phyloP scores from a whole-genome alignment of 2,113 vertebrate species.

The Alexandromys fortis region DNA sequence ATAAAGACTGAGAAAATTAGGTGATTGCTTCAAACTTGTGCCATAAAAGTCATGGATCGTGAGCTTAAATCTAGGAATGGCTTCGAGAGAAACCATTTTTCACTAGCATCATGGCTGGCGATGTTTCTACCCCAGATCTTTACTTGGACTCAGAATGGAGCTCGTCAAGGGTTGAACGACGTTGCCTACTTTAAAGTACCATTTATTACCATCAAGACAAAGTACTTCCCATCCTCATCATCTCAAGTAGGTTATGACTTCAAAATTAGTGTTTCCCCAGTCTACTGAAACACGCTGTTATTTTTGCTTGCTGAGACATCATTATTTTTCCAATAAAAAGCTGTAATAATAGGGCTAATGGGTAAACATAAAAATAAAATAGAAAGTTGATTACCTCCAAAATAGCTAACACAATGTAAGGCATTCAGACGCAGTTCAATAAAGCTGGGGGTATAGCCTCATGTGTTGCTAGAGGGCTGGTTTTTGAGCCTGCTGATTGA shows the following conservation, averaged over 20 bases:
- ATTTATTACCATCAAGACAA: slow-evolving; percentile 21
- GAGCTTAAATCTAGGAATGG: neutral
- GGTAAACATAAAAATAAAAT: neutral
- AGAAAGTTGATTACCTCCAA: neutral
- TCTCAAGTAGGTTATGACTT: neutral
- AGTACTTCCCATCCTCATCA: neutral
- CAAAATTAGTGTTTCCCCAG: neutral
- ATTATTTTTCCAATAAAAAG: neutral
- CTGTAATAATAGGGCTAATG: neutral
- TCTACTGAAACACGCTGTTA: neutral
- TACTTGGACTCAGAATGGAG: neutral
- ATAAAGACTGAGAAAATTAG: neutral
- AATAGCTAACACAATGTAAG: slow-evolving; percentile 15
- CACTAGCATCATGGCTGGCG: neutral
- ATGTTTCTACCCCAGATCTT: neutral
- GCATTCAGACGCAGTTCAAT: neutral
- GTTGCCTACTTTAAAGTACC: neutral
- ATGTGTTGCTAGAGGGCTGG: neutral
- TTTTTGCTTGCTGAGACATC: slow-evolving; percentile 7
- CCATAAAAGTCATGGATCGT: neutral
- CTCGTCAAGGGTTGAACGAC: neutral
- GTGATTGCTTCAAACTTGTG: neutral
- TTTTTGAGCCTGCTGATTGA: neutral
- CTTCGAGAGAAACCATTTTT: slow-evolving; percentile 3
- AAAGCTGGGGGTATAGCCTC: neutral